Base-by-base conservation (phyloP, 2,113 vertebrate species). In the Urocynchramus pylzowi region DNA sequence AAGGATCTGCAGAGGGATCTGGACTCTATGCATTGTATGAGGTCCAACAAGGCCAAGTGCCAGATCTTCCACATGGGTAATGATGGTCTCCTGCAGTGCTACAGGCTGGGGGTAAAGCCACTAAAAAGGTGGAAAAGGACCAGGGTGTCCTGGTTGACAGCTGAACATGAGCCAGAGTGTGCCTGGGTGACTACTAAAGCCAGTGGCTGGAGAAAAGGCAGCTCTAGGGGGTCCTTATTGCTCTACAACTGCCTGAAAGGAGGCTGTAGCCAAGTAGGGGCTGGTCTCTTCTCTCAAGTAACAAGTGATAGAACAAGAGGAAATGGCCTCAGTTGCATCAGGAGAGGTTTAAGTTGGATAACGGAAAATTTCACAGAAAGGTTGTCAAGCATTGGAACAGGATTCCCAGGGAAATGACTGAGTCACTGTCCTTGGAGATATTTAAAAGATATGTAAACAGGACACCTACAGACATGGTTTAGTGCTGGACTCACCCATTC, bases 191-290 rank as follows among this genome's bases (percentile, higher is more conserved):
- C 19, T 42, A 18, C 13, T 5, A 18, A 30, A 5, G 24, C 30
- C 9, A 83, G 4, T 35, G 30, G 24, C 28, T 35, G 47, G 35
- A 83, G 41, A 54, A 76, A 54, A 49, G 30, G 54, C 12, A 31
- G 30, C 17, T 54, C 54, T 61, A 5, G 26, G 20, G 6, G 2
- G 2, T 41, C 17, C 14, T 22, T 47, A 31, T 27, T 0, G 0
- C 17, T 69, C 41, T 31, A 42, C 21, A 76, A 11, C n/a, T 27
- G 14, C 26, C 30, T 61, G 47, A 54, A 54, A 69, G 26, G 15
- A 76, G 26, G 6, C 3, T 61, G 26, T 23, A 47, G 47, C 17
- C 47, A 54, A 19, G 26, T 2, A 47, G 17, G 7, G 4, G 8
- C 16, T 68, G 22, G 17, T 41, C 21, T 68, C 17, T 35, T 54